Base-by-base conservation (phyloP, 2,113 vertebrate species). In the Cygnus buccinator region DNA sequence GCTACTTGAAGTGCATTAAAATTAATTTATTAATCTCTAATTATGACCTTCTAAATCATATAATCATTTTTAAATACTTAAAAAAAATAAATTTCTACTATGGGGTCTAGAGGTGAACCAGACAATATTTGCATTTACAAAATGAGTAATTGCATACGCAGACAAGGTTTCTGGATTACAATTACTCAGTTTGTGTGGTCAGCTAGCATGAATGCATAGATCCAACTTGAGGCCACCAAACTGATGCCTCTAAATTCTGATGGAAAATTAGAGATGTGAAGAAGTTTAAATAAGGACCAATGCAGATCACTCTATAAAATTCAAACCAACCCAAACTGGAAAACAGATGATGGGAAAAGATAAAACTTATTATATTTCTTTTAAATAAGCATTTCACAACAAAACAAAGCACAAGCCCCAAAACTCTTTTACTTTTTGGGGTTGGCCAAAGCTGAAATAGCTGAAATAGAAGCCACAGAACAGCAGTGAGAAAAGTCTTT, bases 321-420 rank as follows among this genome's bases (percentile, higher is more conserved):
- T 66, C 61, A 83, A 86, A 83, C 52, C 58, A 91, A 57, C 8
- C 22, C 18, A 85, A 94, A 90, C 33, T 28, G 21, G 61, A 93
- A 93, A 92, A 90, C 3, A 84, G 90, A 95, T 84, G 41, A 10
- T 86, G n/a, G 16, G 41, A 71, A 88, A 92, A 91, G 78, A 95
- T 63, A 86, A 84, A 86, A 39, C 3, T 43, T 48, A 18, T 22
- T 63, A 46, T 16, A 90, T 90, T 82, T 84, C 13, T 89, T 90
- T 89, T 75, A 92, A 92, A 90, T 25, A 88, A 89, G 9, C 9
- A 58, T 97, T 94, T 93, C 76, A 84, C 55, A 96, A 77, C 35
- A 74, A 84, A 91, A 80, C 39, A 90, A 93, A 90, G 7, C 12
- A 57, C 20, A 84, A 70, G 5, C 11, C 52, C 61, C 31, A 26